These are phyloP conservation scores for Diabrotica undecimpunctata DNA, from an alignment of 1,140 invertebrate species.

Conservation along the genomic window DNA sequence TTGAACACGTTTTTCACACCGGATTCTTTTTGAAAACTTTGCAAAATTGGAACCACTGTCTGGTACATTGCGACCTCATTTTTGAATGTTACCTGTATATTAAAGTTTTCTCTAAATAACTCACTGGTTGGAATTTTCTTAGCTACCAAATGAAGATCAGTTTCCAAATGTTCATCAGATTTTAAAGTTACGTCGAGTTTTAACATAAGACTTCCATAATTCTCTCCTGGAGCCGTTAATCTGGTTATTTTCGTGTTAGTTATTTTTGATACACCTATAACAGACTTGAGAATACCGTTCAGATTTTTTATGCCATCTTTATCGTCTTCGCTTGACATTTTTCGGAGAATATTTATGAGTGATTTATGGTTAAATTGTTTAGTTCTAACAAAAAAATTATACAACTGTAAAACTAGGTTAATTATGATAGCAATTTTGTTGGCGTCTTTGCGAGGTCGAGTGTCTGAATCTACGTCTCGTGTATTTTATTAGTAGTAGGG, in stretches of 20 bases:
- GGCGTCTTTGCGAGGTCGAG: too few species aligned
- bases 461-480: too few species aligned
- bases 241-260: slow-evolving; percentile 19
- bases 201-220: slow-evolving; percentile 58
- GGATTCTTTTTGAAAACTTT: slow-evolving; percentile 33
- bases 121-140: slow-evolving; percentile 48
- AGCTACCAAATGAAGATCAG: slow-evolving; percentile 46
- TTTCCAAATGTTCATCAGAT: slow-evolving; percentile 22
- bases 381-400: too few species aligned
- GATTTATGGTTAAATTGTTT: too few species aligned
- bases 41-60: slow-evolving; percentile 31
- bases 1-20: slow-evolving; percentile 23
- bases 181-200: slow-evolving; percentile 42
- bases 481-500: too few species aligned
- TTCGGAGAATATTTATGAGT: too few species aligned
- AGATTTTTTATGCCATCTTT: too few species aligned
- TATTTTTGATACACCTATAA: background rate
- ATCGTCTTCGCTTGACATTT: too few species aligned
- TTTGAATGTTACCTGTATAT: slow-evolving; percentile 46
- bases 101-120: slow-evolving; percentile 43
- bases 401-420: too few species aligned
- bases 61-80: slow-evolving; percentile 45
- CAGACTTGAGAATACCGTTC: background rate
- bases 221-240: slow-evolving; percentile 56
- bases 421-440: too few species aligned